Evolutionary conservation across 2,797 vertebrate species (phyloP), one percentile per base, ranked within the genome.

Genomic region (Gymnothorax reevesii): DNA sequence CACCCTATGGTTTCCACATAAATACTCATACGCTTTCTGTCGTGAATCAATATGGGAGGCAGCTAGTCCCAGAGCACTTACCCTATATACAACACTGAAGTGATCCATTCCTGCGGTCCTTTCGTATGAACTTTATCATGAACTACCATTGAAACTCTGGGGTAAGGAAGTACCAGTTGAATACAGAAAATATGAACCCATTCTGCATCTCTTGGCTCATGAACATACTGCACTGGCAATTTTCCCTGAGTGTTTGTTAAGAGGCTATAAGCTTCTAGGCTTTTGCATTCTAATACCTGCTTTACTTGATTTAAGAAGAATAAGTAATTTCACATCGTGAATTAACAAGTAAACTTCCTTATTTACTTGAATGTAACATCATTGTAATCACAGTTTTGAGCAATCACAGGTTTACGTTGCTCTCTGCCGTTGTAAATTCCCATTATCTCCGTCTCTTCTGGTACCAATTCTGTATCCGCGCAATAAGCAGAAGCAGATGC

Each of bases 21-120:
- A 90, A 92, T 90, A 90, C 88, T 88, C 84, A 25, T 87, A 84
- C 25, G n/a, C 89, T 90, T 92, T 93, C 91, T 92, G 92, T 90
- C 90, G 84, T 85, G 87, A 92, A 86, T 60, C 89, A 91, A 89
- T 1, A 85, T 88, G 91, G 89, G 88, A 91, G 75, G 73, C 22
- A 73, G 73, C 80, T 17, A 13, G 90, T 79, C 88, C 87, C 86
- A 57, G 85, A 20, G 87, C 89, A 90, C 87, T 91, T 86, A 87
- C 87, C 85, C 64, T 87, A 87, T 59, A 27, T 90, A 88, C 55
- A 90, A 87, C 88, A 88, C 85, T 88, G 88, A 89, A 86, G 49
- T 52, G 73, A 2, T 83, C 54, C 80, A 69, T 69, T 83, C 57
- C 54, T 71, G 52, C 15, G 22, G 80, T 52, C 80, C 25, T 57